Evolutionary conservation across 2,797 vertebrate species (phyloP).

Genomic region (Megalops cyprinoides): DNA sequence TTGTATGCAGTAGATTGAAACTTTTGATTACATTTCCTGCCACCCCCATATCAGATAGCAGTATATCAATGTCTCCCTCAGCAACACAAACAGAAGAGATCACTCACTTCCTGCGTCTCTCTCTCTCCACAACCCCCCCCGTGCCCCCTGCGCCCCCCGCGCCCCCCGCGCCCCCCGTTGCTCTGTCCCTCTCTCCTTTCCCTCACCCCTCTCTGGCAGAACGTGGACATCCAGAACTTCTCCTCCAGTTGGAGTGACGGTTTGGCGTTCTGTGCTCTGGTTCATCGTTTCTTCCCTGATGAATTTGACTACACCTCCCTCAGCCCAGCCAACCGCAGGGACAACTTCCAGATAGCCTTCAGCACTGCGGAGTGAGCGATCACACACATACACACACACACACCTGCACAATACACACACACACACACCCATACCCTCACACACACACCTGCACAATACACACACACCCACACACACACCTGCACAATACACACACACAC

Average conservation of each 20-base stretch:
- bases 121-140: no score
- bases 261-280: conserved; percentile 95
- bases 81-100: no score
- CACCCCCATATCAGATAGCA: background rate
- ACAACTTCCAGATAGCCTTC: conserved; percentile 95
- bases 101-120: no score
- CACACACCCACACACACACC: no score
- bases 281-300: conserved; percentile 95
- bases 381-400: background rate
- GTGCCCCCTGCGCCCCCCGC: no score
- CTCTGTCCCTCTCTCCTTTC: conserved; percentile 11
- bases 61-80: no score
- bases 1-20: background rate
- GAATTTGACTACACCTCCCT: conserved; percentile 92
- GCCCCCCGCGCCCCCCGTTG: no score
- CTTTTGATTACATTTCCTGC: no score
- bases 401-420: no score
- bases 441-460: no score
- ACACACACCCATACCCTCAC: no score
- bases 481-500: no score
- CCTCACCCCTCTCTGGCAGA: conserved; percentile 64
- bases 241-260: conserved; percentile 97
- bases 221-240: conserved; percentile 94
- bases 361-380: conserved; percentile 88
- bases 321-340: conserved; percentile 85